Evolutionary conservation across 2,797 vertebrate genomes (phyloP).

Genomic region (Heteromormyrus szaboi): DNA sequence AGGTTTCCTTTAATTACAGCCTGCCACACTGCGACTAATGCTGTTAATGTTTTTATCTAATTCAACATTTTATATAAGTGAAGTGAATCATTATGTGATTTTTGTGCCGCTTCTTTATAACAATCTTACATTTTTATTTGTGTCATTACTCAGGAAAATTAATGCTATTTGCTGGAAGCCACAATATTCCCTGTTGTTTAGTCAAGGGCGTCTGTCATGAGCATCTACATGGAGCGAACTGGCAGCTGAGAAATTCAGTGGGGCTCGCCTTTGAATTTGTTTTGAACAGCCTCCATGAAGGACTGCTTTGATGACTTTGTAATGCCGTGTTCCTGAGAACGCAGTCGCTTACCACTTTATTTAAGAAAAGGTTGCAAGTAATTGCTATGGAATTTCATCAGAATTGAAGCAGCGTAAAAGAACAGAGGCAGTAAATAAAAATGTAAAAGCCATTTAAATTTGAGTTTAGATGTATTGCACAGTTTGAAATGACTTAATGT

Average conservation of each 20-base stretch:
- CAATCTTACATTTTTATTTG: neutral
- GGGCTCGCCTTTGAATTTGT: neutral
- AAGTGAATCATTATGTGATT: neutral
- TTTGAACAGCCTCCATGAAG: neutral
- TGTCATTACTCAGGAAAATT: neutral
- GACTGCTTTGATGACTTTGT: neutral
- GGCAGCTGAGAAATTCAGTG: neutral
- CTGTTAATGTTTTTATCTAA: neutral
- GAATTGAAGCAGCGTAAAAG: neutral
- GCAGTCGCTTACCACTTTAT: neutral
- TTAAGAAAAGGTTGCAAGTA: neutral
- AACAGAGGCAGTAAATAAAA: neutral
- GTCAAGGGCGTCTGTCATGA: neutral
- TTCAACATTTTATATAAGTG: neutral
- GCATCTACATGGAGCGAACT: neutral
- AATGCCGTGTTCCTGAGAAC: neutral
- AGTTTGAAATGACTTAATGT: neutral
- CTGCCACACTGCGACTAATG: neutral
- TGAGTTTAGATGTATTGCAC: neutral
- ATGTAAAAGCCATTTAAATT: neutral
- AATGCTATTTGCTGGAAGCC: neutral
- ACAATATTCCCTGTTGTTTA: constrained; percentile 6
- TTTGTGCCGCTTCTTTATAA: neutral
- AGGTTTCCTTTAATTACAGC: neutral
- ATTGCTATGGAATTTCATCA: constrained; percentile 4